phyloP scores from a whole-genome alignment of 2,888 invertebrate genomes.

The Cheilosia urbana region DNA sequence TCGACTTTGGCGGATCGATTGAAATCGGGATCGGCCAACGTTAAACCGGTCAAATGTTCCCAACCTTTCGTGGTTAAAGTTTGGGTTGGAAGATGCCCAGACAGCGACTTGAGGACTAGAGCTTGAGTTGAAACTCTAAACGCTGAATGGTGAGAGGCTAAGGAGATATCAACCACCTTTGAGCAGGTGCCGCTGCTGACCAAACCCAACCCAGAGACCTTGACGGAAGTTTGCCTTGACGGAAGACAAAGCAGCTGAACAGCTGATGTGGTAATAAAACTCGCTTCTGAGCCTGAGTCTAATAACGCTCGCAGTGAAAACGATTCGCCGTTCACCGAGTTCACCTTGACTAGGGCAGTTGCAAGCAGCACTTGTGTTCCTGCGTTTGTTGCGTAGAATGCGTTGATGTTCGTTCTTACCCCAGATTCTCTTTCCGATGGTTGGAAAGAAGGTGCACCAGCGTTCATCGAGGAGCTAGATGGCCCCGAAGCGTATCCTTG shows the following conservation, averaged over 20 bases:
- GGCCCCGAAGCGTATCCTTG: slow-evolving; percentile 10
- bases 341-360: background rate
- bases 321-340: background rate
- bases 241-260: background rate
- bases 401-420: background rate
- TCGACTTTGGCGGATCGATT: too few relatives aligned
- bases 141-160: too few relatives aligned
- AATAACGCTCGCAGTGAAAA: background rate
- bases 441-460: slow-evolving; percentile 1
- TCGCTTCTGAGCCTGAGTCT: slow-evolving; percentile 2
- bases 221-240: background rate
- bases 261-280: background rate
- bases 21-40: too few relatives aligned
- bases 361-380: slow-evolving; percentile 1
- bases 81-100: too few relatives aligned
- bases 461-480: background rate
- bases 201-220: slow-evolving; percentile 36
- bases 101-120: too few relatives aligned
- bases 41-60: too few relatives aligned
- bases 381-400: background rate
- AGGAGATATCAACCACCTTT: too few relatives aligned
- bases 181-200: too few relatives aligned
- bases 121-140: too few relatives aligned
- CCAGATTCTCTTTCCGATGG: background rate
- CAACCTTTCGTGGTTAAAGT: too few relatives aligned